Evolutionary conservation across 2,888 invertebrate species (phyloP).

Genomic region (Sesamia inferens): DNA sequence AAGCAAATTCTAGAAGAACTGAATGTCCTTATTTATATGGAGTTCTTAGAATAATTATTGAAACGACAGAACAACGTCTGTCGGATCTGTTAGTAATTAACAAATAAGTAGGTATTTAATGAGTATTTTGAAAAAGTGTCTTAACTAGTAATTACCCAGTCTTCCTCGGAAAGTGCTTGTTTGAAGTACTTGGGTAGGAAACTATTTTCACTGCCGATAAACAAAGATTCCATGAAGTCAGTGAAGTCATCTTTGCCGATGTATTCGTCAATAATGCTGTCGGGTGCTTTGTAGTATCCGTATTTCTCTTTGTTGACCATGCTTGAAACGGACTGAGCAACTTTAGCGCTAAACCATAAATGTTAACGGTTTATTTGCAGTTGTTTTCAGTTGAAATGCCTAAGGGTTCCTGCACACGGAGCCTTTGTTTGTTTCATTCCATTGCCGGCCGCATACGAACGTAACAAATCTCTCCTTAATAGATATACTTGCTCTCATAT

Average conservation of each 20-base stretch:
- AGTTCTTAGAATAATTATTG: neutral
- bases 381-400: neutral
- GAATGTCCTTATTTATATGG: neutral
- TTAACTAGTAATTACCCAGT: conserved; percentile 68
- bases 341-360: conserved; percentile 77
- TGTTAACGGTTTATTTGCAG: no score
- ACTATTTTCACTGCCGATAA: conserved; percentile 90
- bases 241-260: conserved; percentile 76
- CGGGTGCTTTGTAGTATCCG: conserved; percentile 88
- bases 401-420: no score
- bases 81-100: neutral
- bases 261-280: conserved; percentile 79
- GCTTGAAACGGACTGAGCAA: conserved; percentile 84
- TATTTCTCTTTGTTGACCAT: conserved; percentile 83
- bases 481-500: no score
- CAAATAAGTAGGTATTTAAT: neutral
- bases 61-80: neutral
- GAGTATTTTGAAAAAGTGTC: neutral
- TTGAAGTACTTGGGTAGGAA: conserved; percentile 85
- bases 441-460: no score
- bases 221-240: conserved; percentile 78
- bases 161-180: conserved; percentile 74
- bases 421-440: no score
- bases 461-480: no score
- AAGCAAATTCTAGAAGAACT: neutral